phyloP scores from a whole-genome alignment of 2,888 invertebrate genomes.

The Hetaerina titia region DNA sequence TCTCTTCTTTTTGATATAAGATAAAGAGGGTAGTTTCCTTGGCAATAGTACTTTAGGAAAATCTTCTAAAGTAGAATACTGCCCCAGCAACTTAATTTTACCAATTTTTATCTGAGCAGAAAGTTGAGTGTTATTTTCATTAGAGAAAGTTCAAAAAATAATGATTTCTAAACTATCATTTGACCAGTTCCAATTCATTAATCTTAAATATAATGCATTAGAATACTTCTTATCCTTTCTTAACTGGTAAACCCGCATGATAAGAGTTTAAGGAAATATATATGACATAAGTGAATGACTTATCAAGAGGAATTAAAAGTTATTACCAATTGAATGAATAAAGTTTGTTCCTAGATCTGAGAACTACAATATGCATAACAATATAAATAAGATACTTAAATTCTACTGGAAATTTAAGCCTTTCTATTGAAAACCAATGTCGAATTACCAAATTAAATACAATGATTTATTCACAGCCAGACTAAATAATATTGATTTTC shows the following conservation, averaged over 20 bases:
- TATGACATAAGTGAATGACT: constrained; percentile 21
- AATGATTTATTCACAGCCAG: constrained; percentile 52
- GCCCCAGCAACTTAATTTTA: not conserved
- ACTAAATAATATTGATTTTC: constrained; percentile 60
- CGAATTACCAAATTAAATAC: constrained; percentile 30
- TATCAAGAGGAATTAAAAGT: constrained; percentile 27
- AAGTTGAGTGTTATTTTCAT: constrained; percentile 23
- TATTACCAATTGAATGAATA: constrained; percentile 40
- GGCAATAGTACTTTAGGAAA: constrained; percentile 26
- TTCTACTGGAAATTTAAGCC: constrained; percentile 33
- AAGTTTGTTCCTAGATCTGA: not conserved
- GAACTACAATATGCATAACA: constrained; percentile 17
- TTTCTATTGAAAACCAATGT: constrained; percentile 14
- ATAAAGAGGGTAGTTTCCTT: not conserved
- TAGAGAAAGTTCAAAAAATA: constrained; percentile 61
- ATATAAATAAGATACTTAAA: constrained; percentile 39
- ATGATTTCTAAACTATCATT: constrained; percentile 53
- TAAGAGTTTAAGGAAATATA: constrained; percentile 24
- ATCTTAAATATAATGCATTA: constrained; percentile 45
- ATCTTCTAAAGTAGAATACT: constrained; percentile 40
- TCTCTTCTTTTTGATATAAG: constrained; percentile 34
- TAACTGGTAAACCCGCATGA: constrained; percentile 42
- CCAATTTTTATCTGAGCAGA: not conserved
- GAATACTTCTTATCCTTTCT: constrained; percentile 13
- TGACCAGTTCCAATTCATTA: constrained; percentile 46